Evolutionary conservation across 2,888 invertebrate species (phyloP).

Genomic region (Hipparchia sbordonii): DNA sequence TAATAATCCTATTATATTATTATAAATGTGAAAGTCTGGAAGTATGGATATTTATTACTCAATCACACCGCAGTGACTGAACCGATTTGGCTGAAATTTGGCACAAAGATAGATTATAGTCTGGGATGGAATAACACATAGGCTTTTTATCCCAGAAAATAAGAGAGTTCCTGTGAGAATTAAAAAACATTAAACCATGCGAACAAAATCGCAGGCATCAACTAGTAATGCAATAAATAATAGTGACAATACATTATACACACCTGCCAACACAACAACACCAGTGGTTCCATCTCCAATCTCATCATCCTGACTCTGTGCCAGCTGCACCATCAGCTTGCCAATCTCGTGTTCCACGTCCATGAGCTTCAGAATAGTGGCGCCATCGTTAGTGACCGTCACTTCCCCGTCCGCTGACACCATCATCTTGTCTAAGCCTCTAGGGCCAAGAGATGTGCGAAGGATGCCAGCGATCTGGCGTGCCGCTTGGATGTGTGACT

Average conservation of each 20-base stretch:
- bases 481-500: constrained; percentile 99
- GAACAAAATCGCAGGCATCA: constrained; percentile 82
- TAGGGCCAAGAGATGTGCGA: constrained; percentile 97
- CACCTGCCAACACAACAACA: constrained; percentile 91
- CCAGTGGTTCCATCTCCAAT: constrained; percentile 99
- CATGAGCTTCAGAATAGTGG: constrained; percentile 99
- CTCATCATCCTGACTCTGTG: constrained; percentile 99
- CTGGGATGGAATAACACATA: no score
- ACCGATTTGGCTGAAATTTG: no score
- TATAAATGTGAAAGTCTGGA: no score
- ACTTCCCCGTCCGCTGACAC: constrained; percentile 98
- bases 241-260: constrained; percentile 33
- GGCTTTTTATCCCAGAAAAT: no score
- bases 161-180: no score
- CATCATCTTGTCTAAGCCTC: constrained; percentile 98
- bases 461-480: constrained; percentile 95
- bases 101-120: no score
- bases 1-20: no score
- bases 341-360: constrained; percentile 99
- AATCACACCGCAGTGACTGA: no score
- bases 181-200: no score
- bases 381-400: constrained; percentile 99
- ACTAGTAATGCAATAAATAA: background rate
- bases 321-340: constrained; percentile 98
- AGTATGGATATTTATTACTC: no score